These are phyloP conservation scores for Mantis religiosa DNA, from an alignment of 2,888 invertebrate species.

Conservation along the genomic window DNA sequence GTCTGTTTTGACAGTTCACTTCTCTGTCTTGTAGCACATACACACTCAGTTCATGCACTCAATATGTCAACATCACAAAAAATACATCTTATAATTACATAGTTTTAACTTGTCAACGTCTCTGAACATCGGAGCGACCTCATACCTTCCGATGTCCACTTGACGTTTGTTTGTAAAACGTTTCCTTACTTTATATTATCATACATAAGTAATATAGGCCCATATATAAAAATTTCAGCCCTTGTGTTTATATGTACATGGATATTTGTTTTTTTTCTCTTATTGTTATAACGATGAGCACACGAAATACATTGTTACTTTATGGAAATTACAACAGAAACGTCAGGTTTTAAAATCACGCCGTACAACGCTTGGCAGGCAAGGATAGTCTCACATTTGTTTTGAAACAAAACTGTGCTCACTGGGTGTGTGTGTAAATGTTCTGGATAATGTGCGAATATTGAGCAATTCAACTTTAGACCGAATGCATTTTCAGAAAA, in stretches of 20 bases:
- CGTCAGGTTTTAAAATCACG: neutral
- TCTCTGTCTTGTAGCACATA: neutral
- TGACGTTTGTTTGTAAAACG: neutral
- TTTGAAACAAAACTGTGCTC: neutral
- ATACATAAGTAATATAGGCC: neutral
- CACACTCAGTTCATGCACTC: neutral
- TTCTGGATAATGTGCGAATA: neutral
- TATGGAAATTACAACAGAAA: neutral
- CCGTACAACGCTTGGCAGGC: neutral
- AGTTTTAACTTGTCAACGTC: neutral
- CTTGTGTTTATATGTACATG: slow-evolving; percentile 17
- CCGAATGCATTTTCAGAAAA: neutral
- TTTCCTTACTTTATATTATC: neutral
- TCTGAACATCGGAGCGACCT: neutral
- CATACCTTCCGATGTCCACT: neutral
- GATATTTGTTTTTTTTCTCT: slow-evolving; percentile 4
- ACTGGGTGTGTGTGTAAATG: neutral
- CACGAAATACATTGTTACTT: slow-evolving; percentile 7
- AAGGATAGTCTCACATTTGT: neutral
- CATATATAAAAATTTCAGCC: slow-evolving; percentile 14
- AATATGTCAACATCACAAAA: slow-evolving; percentile 13
- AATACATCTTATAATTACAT: slow-evolving; percentile 6
- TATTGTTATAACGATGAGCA: slow-evolving; percentile 22
- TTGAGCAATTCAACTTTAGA: neutral
- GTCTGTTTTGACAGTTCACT: neutral